phyloP scores from a whole-genome alignment of 2,113 vertebrate species.

The Plecturocebus donacophilus region DNA sequence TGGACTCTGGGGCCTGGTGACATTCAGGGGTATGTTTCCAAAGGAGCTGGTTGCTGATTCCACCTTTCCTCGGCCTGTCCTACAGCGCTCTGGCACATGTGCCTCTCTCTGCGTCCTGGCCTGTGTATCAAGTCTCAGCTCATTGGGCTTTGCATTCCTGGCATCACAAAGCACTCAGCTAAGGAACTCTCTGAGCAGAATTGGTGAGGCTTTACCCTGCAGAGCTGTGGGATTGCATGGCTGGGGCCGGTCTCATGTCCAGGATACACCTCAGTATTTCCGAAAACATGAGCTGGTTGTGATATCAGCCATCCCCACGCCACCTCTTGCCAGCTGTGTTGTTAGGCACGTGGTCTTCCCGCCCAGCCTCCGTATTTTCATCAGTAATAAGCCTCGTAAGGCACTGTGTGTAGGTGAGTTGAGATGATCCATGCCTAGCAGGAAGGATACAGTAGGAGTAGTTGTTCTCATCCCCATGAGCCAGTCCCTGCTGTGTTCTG shows the following conservation, averaged over 20 bases:
- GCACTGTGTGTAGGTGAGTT: neutral
- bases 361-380: neutral
- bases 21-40: neutral
- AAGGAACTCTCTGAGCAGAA: fast-evolving
- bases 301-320: fast-evolving
- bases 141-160: fast-evolving
- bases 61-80: neutral
- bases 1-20: neutral
- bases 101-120: neutral
- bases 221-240: neutral
- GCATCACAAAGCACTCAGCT: neutral
- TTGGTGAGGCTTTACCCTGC: neutral
- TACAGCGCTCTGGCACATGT: neutral
- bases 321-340: neutral
- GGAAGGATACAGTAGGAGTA: too few relatives aligned
- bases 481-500: neutral
- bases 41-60: neutral
- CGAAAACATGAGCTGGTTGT: neutral
- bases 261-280: neutral
- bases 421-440: neutral
- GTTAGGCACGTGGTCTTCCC: fast-evolving
- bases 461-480: neutral
- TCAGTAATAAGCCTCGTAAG: fast-evolving
- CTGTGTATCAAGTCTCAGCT: fast-evolving
- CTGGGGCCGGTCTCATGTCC: neutral